phyloP scores from a whole-genome alignment of 2,888 invertebrate species.

The Artemia sinica region DNA sequence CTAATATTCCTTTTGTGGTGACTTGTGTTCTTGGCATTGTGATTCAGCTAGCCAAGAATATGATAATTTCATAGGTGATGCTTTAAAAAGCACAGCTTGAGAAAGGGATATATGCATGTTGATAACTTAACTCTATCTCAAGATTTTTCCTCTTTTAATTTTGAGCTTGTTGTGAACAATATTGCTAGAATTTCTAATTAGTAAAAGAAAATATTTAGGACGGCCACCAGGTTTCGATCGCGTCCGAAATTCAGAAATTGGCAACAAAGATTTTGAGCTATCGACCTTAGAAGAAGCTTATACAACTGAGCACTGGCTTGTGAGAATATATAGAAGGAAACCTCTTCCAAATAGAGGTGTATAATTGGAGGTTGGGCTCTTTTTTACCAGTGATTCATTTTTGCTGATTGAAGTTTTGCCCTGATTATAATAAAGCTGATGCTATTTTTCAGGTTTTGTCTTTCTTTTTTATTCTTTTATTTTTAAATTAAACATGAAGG shows the following conservation, averaged over 20 bases:
- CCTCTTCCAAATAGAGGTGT: constrained; percentile 73
- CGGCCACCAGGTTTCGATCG: constrained; percentile 91
- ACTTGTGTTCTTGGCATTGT: no score
- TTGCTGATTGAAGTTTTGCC: no score
- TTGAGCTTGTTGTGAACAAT: no score
- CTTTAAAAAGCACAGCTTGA: not conserved
- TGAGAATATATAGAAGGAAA: constrained; percentile 93
- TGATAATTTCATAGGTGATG: no score
- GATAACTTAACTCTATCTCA: constrained; percentile 11
- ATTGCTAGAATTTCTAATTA: no score
- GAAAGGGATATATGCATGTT: constrained; percentile 2
- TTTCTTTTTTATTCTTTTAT: no score
- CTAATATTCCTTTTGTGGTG: no score
- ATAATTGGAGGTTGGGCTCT: constrained; percentile 29
- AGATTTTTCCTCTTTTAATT: constrained; percentile 15
- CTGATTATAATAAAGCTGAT: no score
- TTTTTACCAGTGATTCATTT: no score
- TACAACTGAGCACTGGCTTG: constrained; percentile 97
- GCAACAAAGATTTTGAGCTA: constrained; percentile 92
- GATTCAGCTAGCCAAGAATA: no score
- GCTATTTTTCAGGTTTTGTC: no score
- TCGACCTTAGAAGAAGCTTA: constrained; percentile 98
- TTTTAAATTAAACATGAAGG: no score
- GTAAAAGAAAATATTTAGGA: constrained; percentile 36
- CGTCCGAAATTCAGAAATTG: constrained; percentile 90